phyloP scores from a whole-genome alignment of 1,140 invertebrate species.

The Anthonomus grandis region DNA sequence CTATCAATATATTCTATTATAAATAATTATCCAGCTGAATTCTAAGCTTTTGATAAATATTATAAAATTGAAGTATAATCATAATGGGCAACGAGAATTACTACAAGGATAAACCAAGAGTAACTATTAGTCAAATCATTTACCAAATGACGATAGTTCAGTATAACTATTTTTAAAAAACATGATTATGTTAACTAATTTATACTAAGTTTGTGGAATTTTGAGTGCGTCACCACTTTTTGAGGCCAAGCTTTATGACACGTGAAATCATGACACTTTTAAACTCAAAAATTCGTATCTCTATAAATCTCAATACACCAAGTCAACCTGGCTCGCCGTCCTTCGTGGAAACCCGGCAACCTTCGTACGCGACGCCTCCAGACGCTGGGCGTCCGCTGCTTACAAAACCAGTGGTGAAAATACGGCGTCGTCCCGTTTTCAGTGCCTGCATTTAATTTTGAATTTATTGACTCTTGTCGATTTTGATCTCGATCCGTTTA shows the following conservation, averaged over 20 bases:
- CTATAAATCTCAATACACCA: not conserved
- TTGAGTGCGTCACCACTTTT: too few species aligned
- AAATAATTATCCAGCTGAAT: too few species aligned
- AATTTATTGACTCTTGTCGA: conserved; percentile 15
- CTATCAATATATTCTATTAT: too few species aligned
- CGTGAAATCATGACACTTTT: not conserved
- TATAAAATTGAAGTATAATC: too few species aligned
- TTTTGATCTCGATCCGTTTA: not conserved
- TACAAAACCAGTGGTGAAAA: conserved; percentile 22
- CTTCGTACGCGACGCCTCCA: conserved; percentile 22
- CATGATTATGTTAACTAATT: too few species aligned
- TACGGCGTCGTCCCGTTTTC: conserved; percentile 19
- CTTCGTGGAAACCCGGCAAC: not conserved
- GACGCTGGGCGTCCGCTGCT: conserved; percentile 13
- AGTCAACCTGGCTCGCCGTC: not conserved
- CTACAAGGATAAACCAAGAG: too few species aligned
- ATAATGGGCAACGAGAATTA: too few species aligned
- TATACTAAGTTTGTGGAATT: too few species aligned
- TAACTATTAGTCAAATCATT: too few species aligned
- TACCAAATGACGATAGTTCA: too few species aligned
- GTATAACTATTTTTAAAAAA: too few species aligned
- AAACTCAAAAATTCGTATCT: not conserved
- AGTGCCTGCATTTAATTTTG: conserved; percentile 15
- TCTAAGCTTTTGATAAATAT: too few species aligned
- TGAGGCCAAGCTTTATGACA: not conserved